These are phyloP conservation scores for Coptodon bakossiorum DNA, from an alignment of 2,113 vertebrate species.

Conservation along the genomic window DNA sequence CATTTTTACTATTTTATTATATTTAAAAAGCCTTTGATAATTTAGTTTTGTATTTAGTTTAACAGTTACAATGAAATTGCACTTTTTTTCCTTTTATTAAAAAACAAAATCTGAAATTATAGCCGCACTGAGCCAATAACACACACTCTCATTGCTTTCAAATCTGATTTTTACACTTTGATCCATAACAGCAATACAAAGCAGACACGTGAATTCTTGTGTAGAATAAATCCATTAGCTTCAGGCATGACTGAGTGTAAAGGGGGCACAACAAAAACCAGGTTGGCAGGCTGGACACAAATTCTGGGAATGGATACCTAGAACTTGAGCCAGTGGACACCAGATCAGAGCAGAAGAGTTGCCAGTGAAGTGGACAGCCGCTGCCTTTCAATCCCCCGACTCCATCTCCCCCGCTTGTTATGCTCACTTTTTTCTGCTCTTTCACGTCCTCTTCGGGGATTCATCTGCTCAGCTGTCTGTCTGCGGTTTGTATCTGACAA, in stretches of 20 bases:
- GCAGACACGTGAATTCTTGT: neutral
- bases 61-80: neutral
- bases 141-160: neutral
- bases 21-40: neutral
- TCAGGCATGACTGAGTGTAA: slow-evolving; percentile 9
- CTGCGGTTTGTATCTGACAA: neutral
- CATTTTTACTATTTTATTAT: neutral
- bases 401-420: neutral
- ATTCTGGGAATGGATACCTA: slow-evolving; percentile 7
- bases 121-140: neutral
- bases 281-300: neutral
- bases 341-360: slow-evolving; percentile 18
- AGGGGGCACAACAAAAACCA: slow-evolving; percentile 27
- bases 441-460: neutral
- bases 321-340: slow-evolving; percentile 25
- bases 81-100: neutral
- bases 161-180: neutral
- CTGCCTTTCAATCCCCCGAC: neutral
- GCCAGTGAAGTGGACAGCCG: slow-evolving; percentile 15
- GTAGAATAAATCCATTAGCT: slow-evolving; percentile 12
- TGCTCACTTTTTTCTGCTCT: neutral
- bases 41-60: neutral
- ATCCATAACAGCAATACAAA: neutral
- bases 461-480: neutral
- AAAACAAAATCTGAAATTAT: neutral